Evolutionary conservation across 2,113 vertebrate species (phyloP).

Genomic region (Pteropus alecto): DNA sequence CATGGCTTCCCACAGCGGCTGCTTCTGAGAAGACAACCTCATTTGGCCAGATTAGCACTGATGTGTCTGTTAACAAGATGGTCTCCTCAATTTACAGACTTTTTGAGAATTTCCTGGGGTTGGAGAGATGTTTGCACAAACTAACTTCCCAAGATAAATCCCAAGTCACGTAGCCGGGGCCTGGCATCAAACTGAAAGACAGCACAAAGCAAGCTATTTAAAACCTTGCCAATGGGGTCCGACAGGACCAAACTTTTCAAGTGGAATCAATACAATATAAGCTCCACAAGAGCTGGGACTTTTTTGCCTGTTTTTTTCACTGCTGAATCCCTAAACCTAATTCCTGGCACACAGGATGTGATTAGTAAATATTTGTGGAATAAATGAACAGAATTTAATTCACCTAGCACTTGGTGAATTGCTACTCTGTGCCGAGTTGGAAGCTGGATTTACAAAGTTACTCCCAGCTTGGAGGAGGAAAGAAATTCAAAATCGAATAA

Average conservation of each 20-base stretch:
- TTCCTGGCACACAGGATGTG: not conserved
- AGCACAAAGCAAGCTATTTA: conserved; percentile 44
- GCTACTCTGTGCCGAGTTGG: not conserved
- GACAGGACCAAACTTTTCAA: conserved; percentile 33
- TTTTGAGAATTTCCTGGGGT: conserved; percentile 25
- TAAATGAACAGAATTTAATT: not conserved
- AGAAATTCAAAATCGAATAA: not conserved
- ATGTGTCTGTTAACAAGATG: not conserved
- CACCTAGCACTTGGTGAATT: not conserved
- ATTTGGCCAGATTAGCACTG: conserved; percentile 23
- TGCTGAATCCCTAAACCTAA: not conserved
- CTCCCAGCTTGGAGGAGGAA: not conserved
- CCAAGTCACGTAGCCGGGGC: conserved; percentile 5
- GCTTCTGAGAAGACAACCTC: conserved; percentile 56
- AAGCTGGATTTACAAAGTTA: not conserved
- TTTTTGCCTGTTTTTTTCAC: not conserved
- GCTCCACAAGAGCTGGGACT: not conserved
- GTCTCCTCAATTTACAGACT: not conserved
- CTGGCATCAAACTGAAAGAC: conserved; percentile 53
- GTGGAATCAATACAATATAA: not conserved
- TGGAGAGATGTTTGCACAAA: conserved; percentile 38
- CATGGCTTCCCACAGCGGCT: not conserved
- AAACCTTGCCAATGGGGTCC: not conserved
- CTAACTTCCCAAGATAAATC: conserved; percentile 49
- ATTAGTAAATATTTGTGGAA: not conserved